These are phyloP conservation scores for Habrosyne pyritoides DNA, from an alignment of 2,888 invertebrate genomes.

Conservation along the genomic window DNA sequence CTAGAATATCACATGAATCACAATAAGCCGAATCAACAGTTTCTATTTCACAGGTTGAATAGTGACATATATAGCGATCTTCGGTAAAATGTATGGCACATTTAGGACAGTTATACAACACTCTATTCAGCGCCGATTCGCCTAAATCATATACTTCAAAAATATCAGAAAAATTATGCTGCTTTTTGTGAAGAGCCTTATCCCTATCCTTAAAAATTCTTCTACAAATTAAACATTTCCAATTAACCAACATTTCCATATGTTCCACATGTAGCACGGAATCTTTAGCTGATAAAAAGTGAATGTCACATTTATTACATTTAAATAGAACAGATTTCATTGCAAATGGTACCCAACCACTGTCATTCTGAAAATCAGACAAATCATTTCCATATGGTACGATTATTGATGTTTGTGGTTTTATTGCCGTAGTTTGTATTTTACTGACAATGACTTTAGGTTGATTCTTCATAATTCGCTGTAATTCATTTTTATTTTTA, in stretches of 20 bases:
- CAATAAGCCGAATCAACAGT: constrained; percentile 48
- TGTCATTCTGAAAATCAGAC: neutral
- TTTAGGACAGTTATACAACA: constrained; percentile 58
- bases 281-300: constrained; percentile 52
- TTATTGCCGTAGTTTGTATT: constrained; percentile 1
- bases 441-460: constrained; percentile 11
- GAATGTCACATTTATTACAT: constrained; percentile 60
- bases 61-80: constrained; percentile 48
- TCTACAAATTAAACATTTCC: constrained; percentile 57
- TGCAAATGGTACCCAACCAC: constrained; percentile 20
- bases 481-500: constrained; percentile 12
- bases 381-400: neutral
- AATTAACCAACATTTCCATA: constrained; percentile 48
- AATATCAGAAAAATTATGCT: constrained; percentile 48
- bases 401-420: constrained; percentile 7
- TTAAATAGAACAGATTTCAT: constrained; percentile 55
- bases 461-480: constrained; percentile 4
- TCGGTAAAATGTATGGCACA: constrained; percentile 60
- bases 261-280: constrained; percentile 56
- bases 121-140: constrained; percentile 30
- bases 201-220: constrained; percentile 56
- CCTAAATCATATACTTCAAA: constrained; percentile 46
- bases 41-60: constrained; percentile 41
- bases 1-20: constrained; percentile 55
- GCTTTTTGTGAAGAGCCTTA: constrained; percentile 50